phyloP scores from a whole-genome alignment of 2,888 invertebrate genomes.

The Acanthosepion lycidas region DNA sequence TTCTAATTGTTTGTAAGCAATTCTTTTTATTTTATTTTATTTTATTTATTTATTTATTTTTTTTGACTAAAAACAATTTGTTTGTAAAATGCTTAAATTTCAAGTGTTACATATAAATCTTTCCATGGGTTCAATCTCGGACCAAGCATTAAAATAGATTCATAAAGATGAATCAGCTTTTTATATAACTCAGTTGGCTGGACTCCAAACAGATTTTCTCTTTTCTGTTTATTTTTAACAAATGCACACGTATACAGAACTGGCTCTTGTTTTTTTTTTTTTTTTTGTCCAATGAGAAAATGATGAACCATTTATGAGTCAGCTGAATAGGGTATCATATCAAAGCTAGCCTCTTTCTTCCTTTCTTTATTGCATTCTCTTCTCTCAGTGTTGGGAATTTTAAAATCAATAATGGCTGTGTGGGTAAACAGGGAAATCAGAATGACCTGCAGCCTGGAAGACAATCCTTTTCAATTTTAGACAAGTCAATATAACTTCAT shows the following conservation, averaged over 20 bases:
- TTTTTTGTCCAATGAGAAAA: background rate
- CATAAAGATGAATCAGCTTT: background rate
- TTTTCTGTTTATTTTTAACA: background rate
- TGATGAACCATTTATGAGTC: background rate
- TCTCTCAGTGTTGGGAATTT: background rate
- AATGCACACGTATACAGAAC: background rate
- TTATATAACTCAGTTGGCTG: background rate
- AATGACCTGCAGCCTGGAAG: background rate
- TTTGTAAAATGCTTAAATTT: too few species aligned
- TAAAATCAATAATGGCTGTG: background rate
- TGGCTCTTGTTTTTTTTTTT: background rate
- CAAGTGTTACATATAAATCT: too few species aligned
- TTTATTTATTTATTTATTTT: too few species aligned
- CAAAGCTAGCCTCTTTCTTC: background rate
- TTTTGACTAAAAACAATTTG: too few species aligned
- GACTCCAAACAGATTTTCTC: background rate
- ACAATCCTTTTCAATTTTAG: slow-evolving; percentile 4
- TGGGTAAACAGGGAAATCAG: background rate
- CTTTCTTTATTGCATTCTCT: background rate
- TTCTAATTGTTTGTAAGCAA: too few species aligned
- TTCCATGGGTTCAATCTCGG: too few species aligned
- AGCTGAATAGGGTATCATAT: background rate
- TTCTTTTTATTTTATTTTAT: too few species aligned
- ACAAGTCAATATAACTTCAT: background rate
- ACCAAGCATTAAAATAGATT: background rate